Evolutionary conservation across 2,888 invertebrate genomes (phyloP), one percentile per base, ranked within the genome.

Genomic region (Imbricaverruca yamaguchii): DNA sequence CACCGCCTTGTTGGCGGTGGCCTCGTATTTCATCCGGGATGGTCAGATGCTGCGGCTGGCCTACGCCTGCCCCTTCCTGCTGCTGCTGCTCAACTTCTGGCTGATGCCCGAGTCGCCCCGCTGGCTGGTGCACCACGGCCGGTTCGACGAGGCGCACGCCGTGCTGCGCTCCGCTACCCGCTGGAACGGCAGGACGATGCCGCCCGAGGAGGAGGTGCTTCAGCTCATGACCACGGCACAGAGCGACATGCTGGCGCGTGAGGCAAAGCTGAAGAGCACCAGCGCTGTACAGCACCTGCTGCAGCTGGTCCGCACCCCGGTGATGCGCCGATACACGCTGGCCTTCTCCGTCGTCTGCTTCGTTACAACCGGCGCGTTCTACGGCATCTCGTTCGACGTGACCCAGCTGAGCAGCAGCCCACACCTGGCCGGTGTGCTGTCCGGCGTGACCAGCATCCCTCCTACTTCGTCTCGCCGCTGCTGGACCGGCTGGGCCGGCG

Each of bases 51-150:
- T 92, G 82, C 92, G 93, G 86, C 87, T 93, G 80, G 90, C 91
- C 0, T 90, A 92, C 83, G 92, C 92, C 0, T 85, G 92, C 79
- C 91, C 91, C 0, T 90, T 90, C 0, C 85, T 91, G 59, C 84
- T 93, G 65, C 88, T 92, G 83, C 86, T 91, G 61, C 82, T 86
- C 2, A 89, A 90, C 84, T 88, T 88, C 81, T 90, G 89, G 90
- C 85, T 93, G 12, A 87, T 93, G 81, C 93, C 93, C 0, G 94
- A 94, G 87, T 93, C 93, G 6, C 93, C 94, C 0, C 89, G 94
- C 81, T 94, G 93, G 93, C 88, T 94, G 15, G 89, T 93, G 11
- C 9, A 23, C 18, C 55, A 56, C 12, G 77, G 77, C 10, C 4
- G 77, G 21, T 56, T n/a, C 11, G n/a, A n/a, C 6, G 55, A 78